phyloP scores from a whole-genome alignment of 2,113 vertebrate genomes.

The Pantherophis guttatus region DNA sequence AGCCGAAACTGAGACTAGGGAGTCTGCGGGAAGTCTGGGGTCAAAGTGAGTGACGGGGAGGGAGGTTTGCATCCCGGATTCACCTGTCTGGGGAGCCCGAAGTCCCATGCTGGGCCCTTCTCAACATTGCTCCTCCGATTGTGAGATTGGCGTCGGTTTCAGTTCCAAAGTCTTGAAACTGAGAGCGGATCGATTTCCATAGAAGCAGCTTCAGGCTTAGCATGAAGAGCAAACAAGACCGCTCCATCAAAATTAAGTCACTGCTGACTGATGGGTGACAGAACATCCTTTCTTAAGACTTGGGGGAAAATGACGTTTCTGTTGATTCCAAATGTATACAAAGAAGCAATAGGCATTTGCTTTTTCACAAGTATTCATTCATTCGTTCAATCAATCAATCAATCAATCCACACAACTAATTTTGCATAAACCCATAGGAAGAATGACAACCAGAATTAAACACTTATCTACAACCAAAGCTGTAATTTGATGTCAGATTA shows the following conservation, averaged over 20 bases:
- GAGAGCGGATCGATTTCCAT: not conserved
- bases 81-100: too few relatives aligned
- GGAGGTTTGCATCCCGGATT: not conserved
- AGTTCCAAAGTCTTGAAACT: not conserved
- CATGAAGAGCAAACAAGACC: not conserved
- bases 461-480: slow-evolving; percentile 42
- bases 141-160: not conserved
- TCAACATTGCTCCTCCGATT: not conserved
- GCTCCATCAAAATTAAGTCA: slow-evolving; percentile 62
- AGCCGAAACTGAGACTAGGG: not conserved
- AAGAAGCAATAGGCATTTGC: not conserved
- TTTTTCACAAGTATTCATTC: slow-evolving; percentile 1
- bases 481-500: not conserved
- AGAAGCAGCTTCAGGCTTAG: not conserved
- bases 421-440: slow-evolving; percentile 17
- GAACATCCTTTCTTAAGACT: slow-evolving; percentile 49
- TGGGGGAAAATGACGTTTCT: slow-evolving; percentile 27
- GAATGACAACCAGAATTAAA: not conserved
- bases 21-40: too few relatives aligned
- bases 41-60: not conserved
- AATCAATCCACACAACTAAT: slow-evolving; percentile 1
- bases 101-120: not conserved
- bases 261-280: slow-evolving; percentile 58
- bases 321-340: not conserved
- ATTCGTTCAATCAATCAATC: not conserved